Conservation (phyloP, 2,888 invertebrate genomes). For the Leptinotarsa haldemani region DNA sequence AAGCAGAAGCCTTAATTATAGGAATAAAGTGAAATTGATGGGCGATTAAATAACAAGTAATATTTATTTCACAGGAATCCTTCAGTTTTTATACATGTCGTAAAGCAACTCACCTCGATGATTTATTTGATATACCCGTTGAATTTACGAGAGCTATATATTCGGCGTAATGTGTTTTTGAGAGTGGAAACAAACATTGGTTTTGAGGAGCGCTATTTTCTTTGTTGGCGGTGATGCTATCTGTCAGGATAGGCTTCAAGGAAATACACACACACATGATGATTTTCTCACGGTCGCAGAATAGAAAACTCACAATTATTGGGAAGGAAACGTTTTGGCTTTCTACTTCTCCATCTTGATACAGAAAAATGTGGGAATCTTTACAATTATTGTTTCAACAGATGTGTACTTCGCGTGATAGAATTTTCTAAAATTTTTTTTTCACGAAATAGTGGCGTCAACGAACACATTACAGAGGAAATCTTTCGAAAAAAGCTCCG, state of each 20-base stretch:
- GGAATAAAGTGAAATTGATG: not conserved
- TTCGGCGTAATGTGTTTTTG: slow-evolving; percentile 3
- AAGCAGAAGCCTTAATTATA: not conserved
- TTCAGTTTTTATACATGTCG: slow-evolving; percentile 10
- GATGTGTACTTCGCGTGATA: too few species aligned
- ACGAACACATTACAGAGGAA: too few species aligned
- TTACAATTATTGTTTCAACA: too few species aligned
- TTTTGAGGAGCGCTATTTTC: not conserved
- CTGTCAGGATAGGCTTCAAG: not conserved
- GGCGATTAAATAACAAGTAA: not conserved
- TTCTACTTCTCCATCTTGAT: not conserved
- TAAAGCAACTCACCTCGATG: not conserved
- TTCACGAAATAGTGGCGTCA: too few species aligned
- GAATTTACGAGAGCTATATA: slow-evolving; percentile 7
- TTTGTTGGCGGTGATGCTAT: not conserved
- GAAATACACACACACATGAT: not conserved
- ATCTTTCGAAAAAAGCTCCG: too few species aligned
- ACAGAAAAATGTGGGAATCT: too few species aligned
- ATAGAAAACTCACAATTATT: not conserved
- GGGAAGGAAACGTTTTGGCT: not conserved
- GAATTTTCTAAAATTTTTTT: too few species aligned
- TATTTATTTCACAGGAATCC: not conserved
- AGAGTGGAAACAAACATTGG: slow-evolving; percentile 12
- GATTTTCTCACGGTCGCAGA: not conserved
- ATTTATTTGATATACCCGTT: slow-evolving; percentile 14